Evolutionary conservation across 2,797 vertebrate species (phyloP).

Genomic region (Notoglanidium macrostoma): DNA sequence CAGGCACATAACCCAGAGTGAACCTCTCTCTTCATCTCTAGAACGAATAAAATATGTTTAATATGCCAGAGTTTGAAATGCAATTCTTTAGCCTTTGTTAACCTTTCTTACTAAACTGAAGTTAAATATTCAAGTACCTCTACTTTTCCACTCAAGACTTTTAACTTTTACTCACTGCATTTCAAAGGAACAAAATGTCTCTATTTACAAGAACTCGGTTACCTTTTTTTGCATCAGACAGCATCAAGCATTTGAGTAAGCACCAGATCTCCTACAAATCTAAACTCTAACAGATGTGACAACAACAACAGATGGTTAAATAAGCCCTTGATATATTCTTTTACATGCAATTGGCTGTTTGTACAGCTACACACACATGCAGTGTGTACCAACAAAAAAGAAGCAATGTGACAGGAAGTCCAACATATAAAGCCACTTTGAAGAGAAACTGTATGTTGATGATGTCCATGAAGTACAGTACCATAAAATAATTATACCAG

Average conservation of each 20-base stretch:
- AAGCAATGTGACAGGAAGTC: neutral
- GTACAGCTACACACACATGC: neutral
- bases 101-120: neutral
- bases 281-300: conserved; percentile 4
- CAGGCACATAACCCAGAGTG: conserved; percentile 9
- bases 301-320: neutral
- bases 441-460: neutral
- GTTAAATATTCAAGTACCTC: neutral
- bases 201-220: neutral
- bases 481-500: neutral
- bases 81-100: neutral
- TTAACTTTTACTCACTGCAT: neutral
- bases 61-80: neutral
- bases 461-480: neutral
- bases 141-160: neutral
- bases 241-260: conserved; percentile 8
- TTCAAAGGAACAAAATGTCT: neutral
- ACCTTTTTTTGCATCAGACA: neutral
- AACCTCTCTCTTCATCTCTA: neutral
- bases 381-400: neutral
- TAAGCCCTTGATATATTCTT: neutral
- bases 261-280: neutral
- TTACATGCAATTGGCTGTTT: neutral
- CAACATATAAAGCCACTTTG: neutral
- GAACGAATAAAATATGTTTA: neutral